phyloP scores from a whole-genome alignment of 2,113 vertebrate genomes.

The Diadophis punctatus region DNA sequence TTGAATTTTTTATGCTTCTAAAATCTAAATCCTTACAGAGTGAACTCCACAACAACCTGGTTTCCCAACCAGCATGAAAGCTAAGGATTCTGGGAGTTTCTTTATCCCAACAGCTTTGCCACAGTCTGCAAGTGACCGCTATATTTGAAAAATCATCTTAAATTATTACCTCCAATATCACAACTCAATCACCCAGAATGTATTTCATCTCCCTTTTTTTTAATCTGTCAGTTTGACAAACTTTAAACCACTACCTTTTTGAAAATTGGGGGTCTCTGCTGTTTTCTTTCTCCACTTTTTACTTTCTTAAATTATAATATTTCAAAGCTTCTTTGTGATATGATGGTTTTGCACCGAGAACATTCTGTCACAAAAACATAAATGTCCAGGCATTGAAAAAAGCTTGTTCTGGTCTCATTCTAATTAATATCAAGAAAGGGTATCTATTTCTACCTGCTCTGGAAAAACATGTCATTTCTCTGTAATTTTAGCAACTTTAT shows the following conservation, averaged over 20 bases:
- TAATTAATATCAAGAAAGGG: constrained; percentile 49
- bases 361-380: neutral
- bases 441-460: constrained; percentile 52
- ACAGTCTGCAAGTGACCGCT: neutral
- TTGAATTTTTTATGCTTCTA: neutral
- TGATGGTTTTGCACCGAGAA: neutral
- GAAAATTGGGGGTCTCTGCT: neutral
- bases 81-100: neutral
- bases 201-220: neutral
- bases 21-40: neutral
- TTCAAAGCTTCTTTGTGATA: neutral
- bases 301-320: neutral
- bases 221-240: neutral
- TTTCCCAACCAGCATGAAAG: neutral
- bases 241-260: neutral
- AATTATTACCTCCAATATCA: neutral
- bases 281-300: neutral
- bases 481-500: constrained; percentile 60
- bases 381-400: neutral
- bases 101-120: neutral
- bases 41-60: neutral
- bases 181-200: neutral
- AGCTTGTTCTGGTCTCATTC: constrained; percentile 41
- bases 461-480: constrained; percentile 53
- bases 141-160: neutral